Base-by-base conservation (phyloP, 2,888 invertebrate genomes). In the Cosmia pyralina region DNA sequence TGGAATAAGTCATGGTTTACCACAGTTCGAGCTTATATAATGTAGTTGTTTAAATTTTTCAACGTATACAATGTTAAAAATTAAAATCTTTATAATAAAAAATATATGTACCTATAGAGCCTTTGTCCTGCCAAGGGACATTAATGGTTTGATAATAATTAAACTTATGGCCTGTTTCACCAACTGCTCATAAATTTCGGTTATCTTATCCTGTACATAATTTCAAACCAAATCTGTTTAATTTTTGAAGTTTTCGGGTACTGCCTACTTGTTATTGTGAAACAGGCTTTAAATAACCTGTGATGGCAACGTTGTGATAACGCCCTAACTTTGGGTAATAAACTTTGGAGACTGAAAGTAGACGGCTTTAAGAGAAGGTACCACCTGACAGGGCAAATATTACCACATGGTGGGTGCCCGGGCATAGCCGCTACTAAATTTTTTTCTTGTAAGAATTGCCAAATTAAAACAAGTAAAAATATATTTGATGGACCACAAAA, bases 301-400 rank as follows among this genome's bases (percentile, higher is more conserved):
- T 73, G 57, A 75, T 64, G 58, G 17, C n/a, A n/a, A 59, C 28
- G 58, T 75, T 75, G 76, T 74, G 74, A 74, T 74, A 75, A n/a
- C 46, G 22, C 73, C 74, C 59, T 46, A 17, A 46, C 52, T 75
- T 46, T n/a, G 59, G 58, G 67, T 6, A 22, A 67, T 41, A 15
- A 75, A 75, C 17, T 75, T n/a, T 52, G 17, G 67, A 74, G 74
- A 74, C 74, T 74, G 74, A 75, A 46, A 28, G 38, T 59, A 75
- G 44, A n/a, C 34, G 58, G 44, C 8, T 17, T 13, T n/a, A 48
- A 55, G 28, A 44, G 41, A 58, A 13, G 28, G 28, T 13, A 22
- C 5, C 11, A 74, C 34, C 75, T 15, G 8, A 22, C 22, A 48
- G 28, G 63, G 48, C 34, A 58, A 28, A 58, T 44, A 44, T 52